These are phyloP conservation scores for Trochalopteron elliotii DNA, from an alignment of 2,113 vertebrate genomes.

Conservation along the genomic window DNA sequence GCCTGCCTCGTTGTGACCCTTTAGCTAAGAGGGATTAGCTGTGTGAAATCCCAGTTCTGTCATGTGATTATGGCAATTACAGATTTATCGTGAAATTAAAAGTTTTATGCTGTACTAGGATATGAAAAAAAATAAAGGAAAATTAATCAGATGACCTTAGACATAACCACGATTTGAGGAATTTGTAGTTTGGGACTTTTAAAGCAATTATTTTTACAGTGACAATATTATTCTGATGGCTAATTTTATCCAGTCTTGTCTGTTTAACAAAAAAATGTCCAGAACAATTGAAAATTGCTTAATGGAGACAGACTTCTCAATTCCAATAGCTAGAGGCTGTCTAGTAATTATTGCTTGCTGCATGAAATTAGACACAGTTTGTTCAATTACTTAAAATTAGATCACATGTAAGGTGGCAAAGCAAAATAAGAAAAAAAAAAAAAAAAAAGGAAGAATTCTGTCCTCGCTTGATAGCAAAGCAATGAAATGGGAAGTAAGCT, in stretches of 20 bases:
- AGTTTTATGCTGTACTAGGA: conserved; percentile 58
- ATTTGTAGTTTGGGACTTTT: conserved; percentile 53
- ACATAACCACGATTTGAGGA: conserved; percentile 32
- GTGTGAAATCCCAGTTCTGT: conserved; percentile 63
- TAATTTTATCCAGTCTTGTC: conserved; percentile 74
- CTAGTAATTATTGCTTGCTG: conserved; percentile 82
- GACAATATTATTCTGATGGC: conserved; percentile 67
- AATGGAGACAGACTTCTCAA: conserved; percentile 75
- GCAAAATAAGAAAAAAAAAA: conserved; percentile 30
- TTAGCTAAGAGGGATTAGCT: conserved; percentile 65
- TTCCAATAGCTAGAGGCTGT: conserved; percentile 78
- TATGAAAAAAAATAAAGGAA: neutral
- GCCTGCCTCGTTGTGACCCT: conserved; percentile 50
- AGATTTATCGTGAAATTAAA: conserved; percentile 64
- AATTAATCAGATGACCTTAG: conserved; percentile 46
- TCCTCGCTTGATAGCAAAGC: conserved; percentile 59
- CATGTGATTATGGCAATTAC: conserved; percentile 76
- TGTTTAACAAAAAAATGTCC: conserved; percentile 60
- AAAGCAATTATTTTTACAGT: conserved; percentile 63
- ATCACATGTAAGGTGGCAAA: conserved; percentile 83
- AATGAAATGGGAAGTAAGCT: conserved; percentile 54
- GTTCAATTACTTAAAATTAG: conserved; percentile 86
- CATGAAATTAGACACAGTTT: conserved; percentile 86
- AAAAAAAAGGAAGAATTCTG: conserved; percentile 57
- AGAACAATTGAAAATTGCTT: conserved; percentile 80